Conservation (phyloP, 2,888 invertebrate genomes). For the Beris chalybata region DNA sequence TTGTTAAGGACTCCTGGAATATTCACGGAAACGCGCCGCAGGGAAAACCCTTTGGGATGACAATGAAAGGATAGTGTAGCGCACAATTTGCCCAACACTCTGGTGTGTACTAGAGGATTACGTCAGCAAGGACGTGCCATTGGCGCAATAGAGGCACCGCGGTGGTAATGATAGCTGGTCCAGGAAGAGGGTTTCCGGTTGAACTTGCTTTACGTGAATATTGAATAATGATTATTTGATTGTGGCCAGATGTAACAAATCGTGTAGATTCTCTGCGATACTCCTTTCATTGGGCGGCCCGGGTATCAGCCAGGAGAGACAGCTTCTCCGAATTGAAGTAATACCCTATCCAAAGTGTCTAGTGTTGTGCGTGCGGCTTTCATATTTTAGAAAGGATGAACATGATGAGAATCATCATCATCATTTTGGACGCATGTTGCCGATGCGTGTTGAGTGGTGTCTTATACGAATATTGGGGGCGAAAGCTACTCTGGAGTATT, state of each 20-base stretch:
- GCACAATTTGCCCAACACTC: too few species aligned
- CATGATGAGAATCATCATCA: slow-evolving; percentile 36
- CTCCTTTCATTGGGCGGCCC: slow-evolving; percentile 24
- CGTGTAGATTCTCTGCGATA: slow-evolving; percentile 30
- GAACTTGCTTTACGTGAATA: slow-evolving; percentile 35
- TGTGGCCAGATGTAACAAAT: slow-evolving; percentile 39
- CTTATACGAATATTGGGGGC: not conserved
- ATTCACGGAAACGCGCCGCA: too few species aligned
- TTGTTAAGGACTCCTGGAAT: too few species aligned
- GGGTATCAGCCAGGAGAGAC: not conserved
- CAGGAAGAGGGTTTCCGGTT: not conserved
- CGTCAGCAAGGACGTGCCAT: slow-evolving; percentile 10
- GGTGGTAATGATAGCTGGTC: slow-evolving; percentile 12
- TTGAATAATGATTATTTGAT: slow-evolving; percentile 40
- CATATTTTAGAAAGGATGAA: slow-evolving; percentile 35
- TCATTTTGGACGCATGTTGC: slow-evolving; percentile 23
- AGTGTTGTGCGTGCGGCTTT: slow-evolving; percentile 26
- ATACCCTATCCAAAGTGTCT: too few species aligned
- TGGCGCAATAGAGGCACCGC: slow-evolving; percentile 11
- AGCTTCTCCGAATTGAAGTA: too few species aligned
- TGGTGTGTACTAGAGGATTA: not conserved
- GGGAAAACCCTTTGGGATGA: too few species aligned
- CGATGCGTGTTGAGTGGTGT: slow-evolving; percentile 7
- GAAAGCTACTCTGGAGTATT: not conserved
- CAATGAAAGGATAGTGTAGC: too few species aligned